Evolutionary conservation across 2,888 invertebrate species (phyloP).

Genomic region (Pachycephus smyrnensis): DNA sequence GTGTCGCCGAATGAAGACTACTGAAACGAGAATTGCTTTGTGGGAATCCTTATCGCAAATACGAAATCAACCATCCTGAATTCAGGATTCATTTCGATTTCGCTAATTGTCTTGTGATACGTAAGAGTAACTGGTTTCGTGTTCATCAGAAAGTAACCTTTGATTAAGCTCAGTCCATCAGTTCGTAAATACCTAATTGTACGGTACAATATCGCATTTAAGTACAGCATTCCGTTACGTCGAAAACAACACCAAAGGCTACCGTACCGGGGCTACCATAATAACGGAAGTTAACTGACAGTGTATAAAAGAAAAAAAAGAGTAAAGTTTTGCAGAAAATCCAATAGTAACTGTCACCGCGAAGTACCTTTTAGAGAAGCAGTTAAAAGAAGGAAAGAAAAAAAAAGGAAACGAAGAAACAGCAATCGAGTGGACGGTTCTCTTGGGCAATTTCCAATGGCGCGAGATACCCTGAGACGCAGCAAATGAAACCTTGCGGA

Average conservation of each 20-base stretch:
- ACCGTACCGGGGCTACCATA: background rate
- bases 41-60: background rate
- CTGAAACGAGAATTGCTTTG: background rate
- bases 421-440: background rate
- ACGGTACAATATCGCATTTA: background rate
- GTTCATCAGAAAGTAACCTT: too few relatives aligned
- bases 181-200: too few relatives aligned
- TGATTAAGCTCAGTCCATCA: too few relatives aligned
- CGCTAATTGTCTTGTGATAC: background rate
- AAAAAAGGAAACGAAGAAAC: background rate
- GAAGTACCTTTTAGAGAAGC: background rate
- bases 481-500: background rate
- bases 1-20: background rate
- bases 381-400: background rate
- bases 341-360: background rate
- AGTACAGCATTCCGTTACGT: background rate
- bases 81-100: background rate
- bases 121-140: background rate
- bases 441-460: background rate
- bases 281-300: background rate
- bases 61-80: background rate
- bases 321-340: background rate
- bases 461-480: background rate
- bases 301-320: background rate
- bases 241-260: background rate